Evolutionary conservation across 2,113 vertebrate genomes (phyloP).

Genomic region (Alosa alosa): DNA sequence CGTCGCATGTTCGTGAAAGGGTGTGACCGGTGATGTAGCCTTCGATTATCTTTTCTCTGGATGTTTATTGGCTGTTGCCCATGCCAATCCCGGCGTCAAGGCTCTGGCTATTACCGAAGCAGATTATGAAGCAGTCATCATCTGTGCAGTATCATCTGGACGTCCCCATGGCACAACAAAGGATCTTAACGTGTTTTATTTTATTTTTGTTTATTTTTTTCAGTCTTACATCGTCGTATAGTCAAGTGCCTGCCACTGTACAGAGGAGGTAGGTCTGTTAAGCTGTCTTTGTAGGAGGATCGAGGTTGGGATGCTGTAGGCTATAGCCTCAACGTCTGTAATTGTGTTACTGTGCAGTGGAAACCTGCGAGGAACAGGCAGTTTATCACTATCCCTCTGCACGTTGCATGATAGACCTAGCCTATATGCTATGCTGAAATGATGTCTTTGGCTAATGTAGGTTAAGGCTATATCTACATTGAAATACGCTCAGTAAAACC

Average conservation of each 20-base stretch:
- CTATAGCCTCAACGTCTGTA: background rate
- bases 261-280: conserved; percentile 50
- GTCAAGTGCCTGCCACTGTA: conserved; percentile 45
- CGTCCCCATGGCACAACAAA: conserved; percentile 56
- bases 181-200: conserved; percentile 44
- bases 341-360: background rate
- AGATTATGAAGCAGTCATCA: conserved; percentile 54
- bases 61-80: conserved; percentile 47
- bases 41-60: conserved; percentile 12
- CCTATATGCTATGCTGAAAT: too few species aligned
- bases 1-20: conserved; percentile 3
- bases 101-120: conserved; percentile 44
- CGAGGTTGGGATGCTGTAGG: background rate
- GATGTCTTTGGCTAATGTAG: conserved; percentile 29
- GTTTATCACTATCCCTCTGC: too few species aligned
- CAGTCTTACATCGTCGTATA: conserved; percentile 45
- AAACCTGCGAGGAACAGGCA: too few species aligned
- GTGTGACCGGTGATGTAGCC: conserved; percentile 31
- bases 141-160: conserved; percentile 43
- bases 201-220: conserved; percentile 51
- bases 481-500: conserved; percentile 48
- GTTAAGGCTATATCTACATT: conserved; percentile 38
- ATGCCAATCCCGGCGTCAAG: conserved; percentile 43
- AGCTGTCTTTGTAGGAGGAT: background rate
- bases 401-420: too few species aligned